Evolutionary conservation across 1,140 invertebrate genomes (phyloP).

Genomic region (Drosophila gunungcola): DNA sequence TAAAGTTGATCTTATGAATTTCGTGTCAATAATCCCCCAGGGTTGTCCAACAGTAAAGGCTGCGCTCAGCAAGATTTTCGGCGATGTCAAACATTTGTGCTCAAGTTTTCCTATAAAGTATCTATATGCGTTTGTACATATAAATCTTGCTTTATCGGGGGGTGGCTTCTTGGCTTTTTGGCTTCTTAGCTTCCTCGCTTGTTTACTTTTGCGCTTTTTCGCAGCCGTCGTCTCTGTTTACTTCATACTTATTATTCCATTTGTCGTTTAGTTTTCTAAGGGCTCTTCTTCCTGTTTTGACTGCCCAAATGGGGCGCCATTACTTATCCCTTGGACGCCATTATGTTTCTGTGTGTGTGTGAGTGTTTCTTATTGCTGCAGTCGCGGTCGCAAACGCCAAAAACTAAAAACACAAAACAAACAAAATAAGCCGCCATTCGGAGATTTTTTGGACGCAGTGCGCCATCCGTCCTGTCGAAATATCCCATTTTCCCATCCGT

Average conservation of each 20-base stretch:
- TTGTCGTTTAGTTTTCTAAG: conserved; percentile 49
- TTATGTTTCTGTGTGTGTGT: conserved; percentile 25
- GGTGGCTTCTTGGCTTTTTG: conserved; percentile 12
- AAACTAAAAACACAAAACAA: conserved; percentile 43
- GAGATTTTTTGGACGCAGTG: conserved; percentile 39
- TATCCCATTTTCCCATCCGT: conserved; percentile 40
- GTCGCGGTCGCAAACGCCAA: conserved; percentile 35
- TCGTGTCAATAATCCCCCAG: conserved; percentile 33
- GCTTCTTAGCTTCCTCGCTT: conserved; percentile 16
- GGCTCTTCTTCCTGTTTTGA: conserved; percentile 49
- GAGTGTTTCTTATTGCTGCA: conserved; percentile 38
- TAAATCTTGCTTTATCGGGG: conserved; percentile 19
- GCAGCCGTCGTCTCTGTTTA: conserved; percentile 50
- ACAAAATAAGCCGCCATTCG: conserved; percentile 31
- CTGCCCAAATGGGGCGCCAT: conserved; percentile 47
- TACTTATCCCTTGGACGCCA: conserved; percentile 52
- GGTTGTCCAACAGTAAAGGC: conserved; percentile 29
- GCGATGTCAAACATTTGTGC: conserved; percentile 21
- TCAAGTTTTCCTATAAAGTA: conserved; percentile 35
- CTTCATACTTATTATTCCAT: conserved; percentile 52
- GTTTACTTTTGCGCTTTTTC: conserved; percentile 45
- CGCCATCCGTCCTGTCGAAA: conserved; percentile 36
- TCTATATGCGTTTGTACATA: conserved; percentile 20
- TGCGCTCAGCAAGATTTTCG: conserved; percentile 32
- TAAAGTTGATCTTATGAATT: conserved; percentile 51